A percentile compares a stretch with the other conserved stretches of the same genome.
Evolutionary conservation across 1,140 invertebrate genomes (phyloP).

Genomic region (Vanessa atalanta): DNA sequence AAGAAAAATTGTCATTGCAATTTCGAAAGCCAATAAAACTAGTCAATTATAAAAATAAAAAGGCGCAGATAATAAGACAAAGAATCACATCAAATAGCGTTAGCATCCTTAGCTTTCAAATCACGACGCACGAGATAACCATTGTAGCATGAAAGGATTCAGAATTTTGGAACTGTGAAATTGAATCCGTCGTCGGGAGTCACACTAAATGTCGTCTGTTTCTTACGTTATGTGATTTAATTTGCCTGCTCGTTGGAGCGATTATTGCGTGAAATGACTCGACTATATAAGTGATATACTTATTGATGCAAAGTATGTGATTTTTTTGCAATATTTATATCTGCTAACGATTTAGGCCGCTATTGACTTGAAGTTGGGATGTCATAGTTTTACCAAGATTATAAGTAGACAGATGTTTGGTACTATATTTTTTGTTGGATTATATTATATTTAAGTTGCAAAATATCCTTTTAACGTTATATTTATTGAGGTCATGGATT

Average conservation of each 20-base stretch:
- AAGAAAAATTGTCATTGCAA: too few relatives aligned
- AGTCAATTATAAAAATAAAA: neutral
- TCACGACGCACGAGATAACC: slow-evolving; percentile 9
- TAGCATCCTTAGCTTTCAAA: neutral
- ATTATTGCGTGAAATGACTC: slow-evolving; percentile 12
- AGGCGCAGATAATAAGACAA: neutral
- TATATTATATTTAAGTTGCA: too few relatives aligned
- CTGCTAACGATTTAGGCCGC: too few relatives aligned
- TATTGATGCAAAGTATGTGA: neutral
- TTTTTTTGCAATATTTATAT: neutral
- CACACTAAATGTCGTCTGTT: slow-evolving; percentile 40
- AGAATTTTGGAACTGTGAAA: slow-evolving; percentile 20
- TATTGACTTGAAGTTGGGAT: too few relatives aligned
- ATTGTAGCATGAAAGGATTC: slow-evolving; percentile 23
- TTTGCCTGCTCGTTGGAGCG: slow-evolving; percentile 38
- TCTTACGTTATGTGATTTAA: slow-evolving; percentile 41
- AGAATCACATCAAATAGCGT: neutral
- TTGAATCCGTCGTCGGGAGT: slow-evolving; percentile 28
- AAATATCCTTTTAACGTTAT: too few relatives aligned
- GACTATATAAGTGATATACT: neutral
- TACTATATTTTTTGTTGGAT: too few relatives aligned
- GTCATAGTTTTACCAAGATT: too few relatives aligned
- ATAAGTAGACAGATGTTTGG: too few relatives aligned
- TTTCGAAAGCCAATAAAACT: too few relatives aligned
- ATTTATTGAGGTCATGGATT: too few relatives aligned